A percentile compares a stretch with the other conserved stretches of the same genome.
Evolutionary conservation across 2,797 vertebrate species (phyloP).

Genomic region (Semotilus atromaculatus): DNA sequence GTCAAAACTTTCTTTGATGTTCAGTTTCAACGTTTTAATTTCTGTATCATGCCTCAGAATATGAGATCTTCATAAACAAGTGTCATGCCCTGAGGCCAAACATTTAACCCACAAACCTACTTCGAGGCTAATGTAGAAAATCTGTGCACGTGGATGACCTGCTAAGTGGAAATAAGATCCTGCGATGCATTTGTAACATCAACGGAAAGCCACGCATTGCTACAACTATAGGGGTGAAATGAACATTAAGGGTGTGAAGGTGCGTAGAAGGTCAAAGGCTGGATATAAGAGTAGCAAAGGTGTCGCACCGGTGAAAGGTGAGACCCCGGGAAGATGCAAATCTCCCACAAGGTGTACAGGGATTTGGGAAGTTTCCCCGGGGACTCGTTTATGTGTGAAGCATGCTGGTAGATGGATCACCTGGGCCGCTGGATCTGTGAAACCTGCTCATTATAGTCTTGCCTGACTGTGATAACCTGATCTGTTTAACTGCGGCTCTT

Average conservation of each 20-base stretch:
- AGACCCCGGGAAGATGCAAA: slow-evolving; percentile 59
- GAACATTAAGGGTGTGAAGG: slow-evolving; percentile 16
- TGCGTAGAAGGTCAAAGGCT: slow-evolving; percentile 52
- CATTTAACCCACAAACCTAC: slow-evolving; percentile 63
- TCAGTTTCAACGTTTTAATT: not conserved
- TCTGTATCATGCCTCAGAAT: not conserved
- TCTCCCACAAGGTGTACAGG: slow-evolving; percentile 45
- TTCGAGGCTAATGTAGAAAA: slow-evolving; percentile 59
- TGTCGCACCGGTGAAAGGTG: slow-evolving; percentile 58
- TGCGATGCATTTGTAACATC: slow-evolving; percentile 58
- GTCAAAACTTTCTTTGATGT: not conserved
- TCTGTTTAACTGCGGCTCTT: slow-evolving; percentile 44
- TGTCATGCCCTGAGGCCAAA: slow-evolving; percentile 56
- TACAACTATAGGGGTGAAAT: slow-evolving; percentile 34
- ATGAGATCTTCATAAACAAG: slow-evolving; percentile 2
- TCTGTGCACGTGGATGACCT: slow-evolving; percentile 62
- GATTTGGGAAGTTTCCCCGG: slow-evolving; percentile 59
- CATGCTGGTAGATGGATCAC: slow-evolving; percentile 67
- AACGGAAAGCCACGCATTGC: slow-evolving; percentile 1
- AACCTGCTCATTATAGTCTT: slow-evolving; percentile 69
- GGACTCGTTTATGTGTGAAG: slow-evolving; percentile 71
- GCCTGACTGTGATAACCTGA: slow-evolving; percentile 63
- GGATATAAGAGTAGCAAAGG: slow-evolving; percentile 30
- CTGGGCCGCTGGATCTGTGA: slow-evolving; percentile 60
- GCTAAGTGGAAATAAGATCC: slow-evolving; percentile 57